A percentile compares a stretch with the other conserved stretches of the same genome.
phyloP scores from a whole-genome alignment of 2,113 vertebrate genomes.

The Ardeotis arabs region DNA sequence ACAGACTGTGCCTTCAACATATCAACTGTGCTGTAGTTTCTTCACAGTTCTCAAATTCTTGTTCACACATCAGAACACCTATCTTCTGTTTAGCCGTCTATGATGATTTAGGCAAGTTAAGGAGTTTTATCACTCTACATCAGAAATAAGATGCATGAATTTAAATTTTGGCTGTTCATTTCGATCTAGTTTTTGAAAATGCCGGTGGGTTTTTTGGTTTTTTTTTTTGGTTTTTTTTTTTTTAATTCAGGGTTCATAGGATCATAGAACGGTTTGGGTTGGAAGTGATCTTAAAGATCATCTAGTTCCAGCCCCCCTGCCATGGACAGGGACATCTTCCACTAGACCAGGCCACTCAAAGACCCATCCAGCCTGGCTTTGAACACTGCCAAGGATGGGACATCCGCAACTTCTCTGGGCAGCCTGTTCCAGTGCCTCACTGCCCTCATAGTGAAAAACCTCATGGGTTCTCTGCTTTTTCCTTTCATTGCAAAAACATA shows the following conservation, averaged over 20 bases:
- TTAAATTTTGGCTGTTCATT: neutral
- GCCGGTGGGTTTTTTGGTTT: accelerated
- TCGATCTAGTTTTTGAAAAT: neutral
- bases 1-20: neutral
- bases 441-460: no score
- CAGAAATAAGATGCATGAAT: neutral
- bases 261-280: no score
- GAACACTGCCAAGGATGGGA: no score
- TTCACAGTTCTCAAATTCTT: neutral
- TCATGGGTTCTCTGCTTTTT: neutral
- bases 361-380: no score
- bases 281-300: no score
- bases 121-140: neutral
- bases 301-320: no score
- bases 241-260: no score
- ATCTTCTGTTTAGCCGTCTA: neutral
- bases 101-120: neutral
- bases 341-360: no score
- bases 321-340: no score
- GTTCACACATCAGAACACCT: neutral
- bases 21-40: neutral
- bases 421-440: no score
- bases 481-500: neutral
- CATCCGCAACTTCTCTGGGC: no score
- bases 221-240: neutral